These are phyloP conservation scores for Drosophila dives DNA, from an alignment of 2,888 invertebrate species.

Conservation along the genomic window DNA sequence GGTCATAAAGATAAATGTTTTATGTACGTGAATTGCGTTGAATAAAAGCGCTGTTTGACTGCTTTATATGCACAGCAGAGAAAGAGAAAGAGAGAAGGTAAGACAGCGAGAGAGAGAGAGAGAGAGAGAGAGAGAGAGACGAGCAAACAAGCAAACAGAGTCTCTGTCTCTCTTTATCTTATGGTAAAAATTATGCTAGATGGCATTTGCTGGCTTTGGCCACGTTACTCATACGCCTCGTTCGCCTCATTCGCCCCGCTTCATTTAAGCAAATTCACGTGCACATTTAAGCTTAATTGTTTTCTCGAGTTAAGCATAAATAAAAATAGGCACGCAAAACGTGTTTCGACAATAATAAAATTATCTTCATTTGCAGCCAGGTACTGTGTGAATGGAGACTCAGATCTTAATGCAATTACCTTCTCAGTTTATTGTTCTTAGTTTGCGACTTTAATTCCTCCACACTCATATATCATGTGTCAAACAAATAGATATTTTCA, in stretches of 20 bases:
- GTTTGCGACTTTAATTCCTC: background rate
- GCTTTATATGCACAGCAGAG: constrained; percentile 62
- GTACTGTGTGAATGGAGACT: constrained; percentile 10
- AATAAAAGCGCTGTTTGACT: constrained; percentile 78
- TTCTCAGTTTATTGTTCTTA: background rate
- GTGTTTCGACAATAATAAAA: constrained; percentile 35
- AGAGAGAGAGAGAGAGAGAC: constrained; percentile 19
- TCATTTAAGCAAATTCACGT: constrained; percentile 69
- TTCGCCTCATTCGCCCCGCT: constrained; percentile 28
- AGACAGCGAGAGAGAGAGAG: background rate
- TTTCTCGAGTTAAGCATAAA: constrained; percentile 46
- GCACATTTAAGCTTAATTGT: constrained; percentile 73
- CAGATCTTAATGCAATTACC: constrained; percentile 19
- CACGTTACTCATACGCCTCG: constrained; percentile 71
- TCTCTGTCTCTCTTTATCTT: constrained; percentile 2
- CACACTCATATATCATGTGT: background rate
- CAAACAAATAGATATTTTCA: background rate
- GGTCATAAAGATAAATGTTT: constrained; percentile 81
- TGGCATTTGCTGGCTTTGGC: constrained; percentile 34
- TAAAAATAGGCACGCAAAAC: constrained; percentile 48
- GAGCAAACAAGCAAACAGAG: constrained; percentile 26
- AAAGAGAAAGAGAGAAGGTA: background rate
- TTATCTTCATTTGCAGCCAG: constrained; percentile 46
- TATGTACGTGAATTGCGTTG: constrained; percentile 81
- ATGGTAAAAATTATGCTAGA: constrained; percentile 37